A percentile compares a stretch with the other conserved stretches of the same genome.
Evolutionary conservation across 1,140 invertebrate species (phyloP).

Genomic region (Armadillidium nasatum): DNA sequence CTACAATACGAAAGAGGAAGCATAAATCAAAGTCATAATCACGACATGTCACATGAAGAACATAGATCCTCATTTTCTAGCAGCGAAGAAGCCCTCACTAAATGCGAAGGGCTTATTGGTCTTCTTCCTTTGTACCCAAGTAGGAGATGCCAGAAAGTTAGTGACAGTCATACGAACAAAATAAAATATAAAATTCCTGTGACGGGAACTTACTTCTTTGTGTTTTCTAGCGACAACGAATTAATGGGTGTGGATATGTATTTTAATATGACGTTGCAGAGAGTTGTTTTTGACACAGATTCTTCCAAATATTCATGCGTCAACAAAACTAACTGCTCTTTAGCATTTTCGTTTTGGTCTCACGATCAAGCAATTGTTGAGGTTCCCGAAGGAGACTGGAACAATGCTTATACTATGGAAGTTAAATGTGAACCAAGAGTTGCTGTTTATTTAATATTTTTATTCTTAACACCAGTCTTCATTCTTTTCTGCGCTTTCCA

Average conservation of each 20-base stretch:
- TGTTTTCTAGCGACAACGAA: conserved; percentile 76
- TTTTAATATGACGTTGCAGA: conserved; percentile 63
- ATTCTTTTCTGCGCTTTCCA: conserved; percentile 67
- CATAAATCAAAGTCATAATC: conserved; percentile 43
- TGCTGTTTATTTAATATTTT: conserved; percentile 62
- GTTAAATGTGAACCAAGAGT: conserved; percentile 69
- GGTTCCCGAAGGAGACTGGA: conserved; percentile 55
- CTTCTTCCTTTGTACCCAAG: conserved; percentile 65
- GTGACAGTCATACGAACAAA: conserved; percentile 31
- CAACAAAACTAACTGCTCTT: conserved; percentile 61
- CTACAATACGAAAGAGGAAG: conserved; percentile 46
- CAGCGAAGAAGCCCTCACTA: conserved; percentile 66
- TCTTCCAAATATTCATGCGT: conserved; percentile 49
- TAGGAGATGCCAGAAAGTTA: conserved; percentile 51
- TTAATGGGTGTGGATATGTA: conserved; percentile 48
- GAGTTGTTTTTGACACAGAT: conserved; percentile 63
- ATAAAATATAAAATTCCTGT: conserved; percentile 34
- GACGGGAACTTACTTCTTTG: conserved; percentile 56
- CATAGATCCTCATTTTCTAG: conserved; percentile 74
- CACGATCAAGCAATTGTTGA: conserved; percentile 57
- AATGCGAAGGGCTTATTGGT: conserved; percentile 66
- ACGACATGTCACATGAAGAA: conserved; percentile 58
- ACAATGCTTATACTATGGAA: conserved; percentile 66
- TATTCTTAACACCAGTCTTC: conserved; percentile 63
- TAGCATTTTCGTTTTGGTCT: conserved; percentile 64